These are phyloP conservation scores for Dryomyza anilis DNA, from an alignment of 2,888 invertebrate genomes.

Conservation along the genomic window DNA sequence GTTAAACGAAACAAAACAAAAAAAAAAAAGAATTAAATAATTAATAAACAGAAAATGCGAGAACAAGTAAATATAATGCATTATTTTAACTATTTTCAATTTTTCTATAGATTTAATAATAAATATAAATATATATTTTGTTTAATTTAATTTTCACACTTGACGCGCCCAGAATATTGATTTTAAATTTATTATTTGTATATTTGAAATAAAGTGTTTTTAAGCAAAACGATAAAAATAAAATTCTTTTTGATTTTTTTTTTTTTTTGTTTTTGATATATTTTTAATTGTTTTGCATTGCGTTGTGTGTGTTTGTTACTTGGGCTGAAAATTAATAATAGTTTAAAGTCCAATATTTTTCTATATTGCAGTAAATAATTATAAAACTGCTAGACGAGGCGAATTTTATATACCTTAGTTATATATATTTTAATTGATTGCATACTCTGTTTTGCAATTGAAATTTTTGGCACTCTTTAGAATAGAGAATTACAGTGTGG, in stretches of 20 bases:
- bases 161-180: constrained; percentile 13
- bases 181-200: constrained; percentile 21
- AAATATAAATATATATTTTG: too few relatives aligned
- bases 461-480: too few relatives aligned
- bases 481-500: too few relatives aligned
- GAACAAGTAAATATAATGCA: not conserved
- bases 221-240: constrained; percentile 15
- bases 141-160: constrained; percentile 8
- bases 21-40: too few relatives aligned
- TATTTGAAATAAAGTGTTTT: constrained; percentile 17
- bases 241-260: not conserved
- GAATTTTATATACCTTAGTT: too few relatives aligned
- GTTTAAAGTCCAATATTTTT: not conserved
- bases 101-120: too few relatives aligned
- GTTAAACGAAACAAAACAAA: constrained; percentile 2
- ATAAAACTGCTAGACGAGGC: too few relatives aligned
- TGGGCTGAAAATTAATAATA: not conserved
- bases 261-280: not conserved
- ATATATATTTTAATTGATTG: too few relatives aligned
- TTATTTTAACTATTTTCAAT: too few relatives aligned
- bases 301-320: not conserved
- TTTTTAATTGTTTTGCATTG: not conserved
- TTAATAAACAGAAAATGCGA: not conserved
- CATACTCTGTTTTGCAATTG: too few relatives aligned
- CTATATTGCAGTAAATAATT: too few relatives aligned